phyloP scores from a whole-genome alignment of 2,888 invertebrate species.

The Diachrysia chrysitis region DNA sequence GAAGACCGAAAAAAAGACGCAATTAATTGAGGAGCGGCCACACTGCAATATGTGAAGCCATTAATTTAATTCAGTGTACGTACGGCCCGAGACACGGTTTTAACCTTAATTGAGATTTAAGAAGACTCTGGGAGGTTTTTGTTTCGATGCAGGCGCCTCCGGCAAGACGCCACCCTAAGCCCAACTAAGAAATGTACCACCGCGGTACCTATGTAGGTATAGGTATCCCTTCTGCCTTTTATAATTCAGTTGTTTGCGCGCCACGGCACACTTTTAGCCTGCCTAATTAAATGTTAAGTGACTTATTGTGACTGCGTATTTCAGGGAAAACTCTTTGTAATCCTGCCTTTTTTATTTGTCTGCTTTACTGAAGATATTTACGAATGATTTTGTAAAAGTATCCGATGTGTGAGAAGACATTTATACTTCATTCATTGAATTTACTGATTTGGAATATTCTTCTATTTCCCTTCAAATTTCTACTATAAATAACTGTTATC shows the following conservation, averaged over 20 bases:
- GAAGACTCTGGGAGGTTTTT: constrained; percentile 80
- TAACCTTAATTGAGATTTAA: constrained; percentile 89
- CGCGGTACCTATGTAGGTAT: constrained; percentile 37
- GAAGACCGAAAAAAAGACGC: constrained; percentile 78
- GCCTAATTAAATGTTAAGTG: constrained; percentile 63
- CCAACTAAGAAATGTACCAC: constrained; percentile 51
- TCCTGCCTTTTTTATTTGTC: constrained; percentile 39
- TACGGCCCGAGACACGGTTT: constrained; percentile 86
- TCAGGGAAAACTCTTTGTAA: constrained; percentile 44
- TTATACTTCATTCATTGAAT: background rate
- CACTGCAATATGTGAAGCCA: constrained; percentile 88
- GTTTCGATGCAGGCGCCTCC: constrained; percentile 68
- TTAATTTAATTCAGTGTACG: constrained; percentile 89
- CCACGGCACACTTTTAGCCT: constrained; percentile 57
- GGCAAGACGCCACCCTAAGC: constrained; percentile 63
- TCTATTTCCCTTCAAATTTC: background rate
- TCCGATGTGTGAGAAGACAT: background rate
- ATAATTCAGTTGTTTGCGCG: constrained; percentile 63
- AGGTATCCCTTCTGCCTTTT: constrained; percentile 55
- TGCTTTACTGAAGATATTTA: constrained; percentile 12
- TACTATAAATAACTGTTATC: no score
- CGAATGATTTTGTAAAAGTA: background rate
- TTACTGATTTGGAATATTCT: background rate
- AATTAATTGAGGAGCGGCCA: constrained; percentile 81
- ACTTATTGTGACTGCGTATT: constrained; percentile 57